Conservation (phyloP, 2,888 invertebrate genomes). For the Euzophera pinguis region DNA sequence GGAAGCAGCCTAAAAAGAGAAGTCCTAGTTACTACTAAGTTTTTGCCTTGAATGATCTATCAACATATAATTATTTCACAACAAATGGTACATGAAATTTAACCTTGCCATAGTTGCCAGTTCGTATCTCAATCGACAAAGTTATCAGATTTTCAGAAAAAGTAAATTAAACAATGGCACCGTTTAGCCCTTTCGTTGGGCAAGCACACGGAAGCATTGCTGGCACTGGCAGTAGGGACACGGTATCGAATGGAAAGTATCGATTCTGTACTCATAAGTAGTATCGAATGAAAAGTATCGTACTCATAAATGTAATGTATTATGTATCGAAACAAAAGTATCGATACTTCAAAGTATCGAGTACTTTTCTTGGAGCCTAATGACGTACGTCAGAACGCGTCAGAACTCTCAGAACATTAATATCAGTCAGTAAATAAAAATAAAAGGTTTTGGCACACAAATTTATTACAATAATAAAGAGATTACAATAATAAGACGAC, state of each 20-base stretch:
- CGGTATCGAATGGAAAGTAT: constrained; percentile 12
- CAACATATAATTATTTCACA: too few species aligned
- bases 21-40: too few species aligned
- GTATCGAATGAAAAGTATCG: constrained; percentile 17
- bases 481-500: too few species aligned
- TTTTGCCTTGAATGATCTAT: too few species aligned
- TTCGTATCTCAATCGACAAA: too few species aligned
- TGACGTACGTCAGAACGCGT: constrained; percentile 7
- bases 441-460: not conserved
- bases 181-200: constrained; percentile 26
- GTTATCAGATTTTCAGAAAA: not conserved
- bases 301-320: constrained; percentile 14
- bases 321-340: constrained; percentile 11
- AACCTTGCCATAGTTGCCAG: too few species aligned
- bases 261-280: constrained; percentile 16
- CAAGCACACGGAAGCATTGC: constrained; percentile 45
- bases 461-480: constrained; percentile 4
- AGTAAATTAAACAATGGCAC: not conserved
- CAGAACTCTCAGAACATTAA: constrained; percentile 3
- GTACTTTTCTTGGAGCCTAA: constrained; percentile 9
- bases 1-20: too few species aligned
- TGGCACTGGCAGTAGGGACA: not conserved
- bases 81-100: too few species aligned
- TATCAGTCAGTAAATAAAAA: constrained; percentile 5
- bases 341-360: constrained; percentile 14